phyloP scores from a whole-genome alignment of 1,140 invertebrate genomes.

The Eupristina koningsbergeri region DNA sequence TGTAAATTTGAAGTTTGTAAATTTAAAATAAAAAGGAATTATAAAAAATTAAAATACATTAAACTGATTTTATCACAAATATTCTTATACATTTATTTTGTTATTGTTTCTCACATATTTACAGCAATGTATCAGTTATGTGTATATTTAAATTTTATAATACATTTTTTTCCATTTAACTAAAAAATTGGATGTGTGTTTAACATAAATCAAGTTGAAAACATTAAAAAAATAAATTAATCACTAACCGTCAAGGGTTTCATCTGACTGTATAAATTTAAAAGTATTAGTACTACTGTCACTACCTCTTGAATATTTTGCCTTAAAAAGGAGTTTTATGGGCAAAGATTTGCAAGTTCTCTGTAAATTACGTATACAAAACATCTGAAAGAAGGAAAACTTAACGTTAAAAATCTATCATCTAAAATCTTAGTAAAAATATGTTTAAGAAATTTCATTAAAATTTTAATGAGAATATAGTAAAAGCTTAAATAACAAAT shows the following conservation, averaged over 20 bases:
- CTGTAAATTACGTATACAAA: constrained; percentile 64
- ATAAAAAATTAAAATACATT: too few species aligned
- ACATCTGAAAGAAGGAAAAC: constrained; percentile 69
- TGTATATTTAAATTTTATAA: too few species aligned
- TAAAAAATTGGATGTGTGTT: not conserved
- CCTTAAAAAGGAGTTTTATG: constrained; percentile 58
- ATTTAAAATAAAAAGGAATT: too few species aligned
- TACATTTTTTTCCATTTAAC: not conserved
- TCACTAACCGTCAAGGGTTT: constrained; percentile 63
- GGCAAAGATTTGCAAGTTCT: constrained; percentile 55
- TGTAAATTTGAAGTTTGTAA: too few species aligned
- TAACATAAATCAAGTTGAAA: too few species aligned
- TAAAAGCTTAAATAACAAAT: not conserved
- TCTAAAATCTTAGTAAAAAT: not conserved
- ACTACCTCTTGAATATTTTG: constrained; percentile 65
- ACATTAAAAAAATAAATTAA: not conserved
- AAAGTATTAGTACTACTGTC: constrained; percentile 64
- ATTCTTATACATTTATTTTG: too few species aligned
- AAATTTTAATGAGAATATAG: not conserved
- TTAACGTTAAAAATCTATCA: constrained; percentile 25
- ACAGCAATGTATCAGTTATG: too few species aligned
- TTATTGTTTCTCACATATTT: too few species aligned
- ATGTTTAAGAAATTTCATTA: not conserved
- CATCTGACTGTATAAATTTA: constrained; percentile 63
- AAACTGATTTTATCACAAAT: too few species aligned